These are phyloP conservation scores for Eleutherodactylus coqui DNA, from an alignment of 2,797 vertebrate genomes.

Conservation along the genomic window DNA sequence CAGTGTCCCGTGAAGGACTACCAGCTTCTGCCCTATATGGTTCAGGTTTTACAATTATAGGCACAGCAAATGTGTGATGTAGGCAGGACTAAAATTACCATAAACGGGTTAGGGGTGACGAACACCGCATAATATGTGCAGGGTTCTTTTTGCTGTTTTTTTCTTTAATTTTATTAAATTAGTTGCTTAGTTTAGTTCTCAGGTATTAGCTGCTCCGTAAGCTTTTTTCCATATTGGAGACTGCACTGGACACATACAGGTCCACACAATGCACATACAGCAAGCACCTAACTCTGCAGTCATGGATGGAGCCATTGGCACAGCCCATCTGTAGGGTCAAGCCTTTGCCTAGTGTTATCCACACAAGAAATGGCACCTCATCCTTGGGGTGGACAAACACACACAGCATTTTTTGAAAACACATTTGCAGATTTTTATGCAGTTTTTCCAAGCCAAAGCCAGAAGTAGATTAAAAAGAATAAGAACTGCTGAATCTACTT, in stretches of 20 bases:
- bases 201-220: background rate
- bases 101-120: background rate
- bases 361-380: background rate
- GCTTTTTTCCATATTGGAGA: background rate
- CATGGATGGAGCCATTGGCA: too few species aligned
- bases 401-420: too few species aligned
- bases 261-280: background rate
- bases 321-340: background rate
- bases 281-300: too few species aligned
- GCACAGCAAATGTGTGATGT: background rate
- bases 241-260: background rate
- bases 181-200: background rate
- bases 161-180: background rate
- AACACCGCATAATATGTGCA: background rate
- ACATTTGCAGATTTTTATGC: too few species aligned
- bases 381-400: too few species aligned
- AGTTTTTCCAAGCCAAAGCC: too few species aligned
- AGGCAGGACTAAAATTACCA: background rate
- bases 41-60: background rate
- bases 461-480: too few species aligned
- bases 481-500: too few species aligned
- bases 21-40: constrained; percentile 45
- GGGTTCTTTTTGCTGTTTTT: background rate
- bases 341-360: too few species aligned
- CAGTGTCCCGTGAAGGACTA: constrained; percentile 36